A percentile compares a stretch with the other conserved stretches of the same genome.
These are phyloP conservation scores for Chrysolina oricalcia DNA, from an alignment of 2,888 invertebrate genomes.

Conservation along the genomic window DNA sequence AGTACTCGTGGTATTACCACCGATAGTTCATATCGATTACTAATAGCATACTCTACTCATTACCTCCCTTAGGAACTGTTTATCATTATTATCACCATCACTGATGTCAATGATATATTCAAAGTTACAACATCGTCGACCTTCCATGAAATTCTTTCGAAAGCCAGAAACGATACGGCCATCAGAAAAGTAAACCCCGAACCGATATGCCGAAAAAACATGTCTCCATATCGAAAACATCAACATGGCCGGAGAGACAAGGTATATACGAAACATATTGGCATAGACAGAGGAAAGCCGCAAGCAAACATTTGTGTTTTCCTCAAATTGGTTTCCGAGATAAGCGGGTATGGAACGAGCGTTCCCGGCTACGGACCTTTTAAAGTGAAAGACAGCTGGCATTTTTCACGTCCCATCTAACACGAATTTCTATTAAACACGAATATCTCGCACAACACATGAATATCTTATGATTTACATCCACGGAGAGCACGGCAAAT, in stretches of 20 bases:
- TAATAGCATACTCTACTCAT: no score
- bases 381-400: constrained; percentile 58
- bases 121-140: not conserved
- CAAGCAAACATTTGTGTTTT: constrained; percentile 49
- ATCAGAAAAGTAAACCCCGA: constrained; percentile 9
- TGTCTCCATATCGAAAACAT: constrained; percentile 34
- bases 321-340: constrained; percentile 54
- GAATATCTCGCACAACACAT: constrained; percentile 51
- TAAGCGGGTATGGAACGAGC: constrained; percentile 41
- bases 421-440: constrained; percentile 57
- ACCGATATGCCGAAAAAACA: constrained; percentile 22
- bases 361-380: constrained; percentile 37
- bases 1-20: no score
- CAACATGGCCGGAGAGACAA: constrained; percentile 40
- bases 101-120: not conserved
- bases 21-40: no score
- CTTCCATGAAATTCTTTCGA: not conserved
- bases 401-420: constrained; percentile 61
- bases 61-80: no score
- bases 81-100: no score
- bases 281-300: constrained; percentile 20
- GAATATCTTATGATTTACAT: constrained; percentile 55
- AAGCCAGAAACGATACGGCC: not conserved
- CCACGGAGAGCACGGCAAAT: constrained; percentile 1
- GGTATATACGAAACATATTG: constrained; percentile 30